phyloP scores from a whole-genome alignment of 2,113 vertebrate species.

The Silurus asotus region DNA sequence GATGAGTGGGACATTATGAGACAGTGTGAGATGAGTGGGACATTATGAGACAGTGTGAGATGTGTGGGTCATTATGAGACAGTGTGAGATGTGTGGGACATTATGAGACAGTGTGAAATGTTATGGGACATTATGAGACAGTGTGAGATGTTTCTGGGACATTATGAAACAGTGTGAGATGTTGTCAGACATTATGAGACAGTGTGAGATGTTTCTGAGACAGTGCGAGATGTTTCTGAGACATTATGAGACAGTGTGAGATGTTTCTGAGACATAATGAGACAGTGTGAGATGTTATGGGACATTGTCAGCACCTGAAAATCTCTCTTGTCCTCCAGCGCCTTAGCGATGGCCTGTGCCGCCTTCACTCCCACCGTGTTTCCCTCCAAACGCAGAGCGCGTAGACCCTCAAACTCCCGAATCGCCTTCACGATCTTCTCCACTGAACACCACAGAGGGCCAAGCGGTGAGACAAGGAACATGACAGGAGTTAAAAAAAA shows the following conservation, averaged over 20 bases:
- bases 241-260: background rate
- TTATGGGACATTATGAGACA: background rate
- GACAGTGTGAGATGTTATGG: no score
- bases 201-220: background rate
- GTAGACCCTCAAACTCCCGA: constrained; percentile 81
- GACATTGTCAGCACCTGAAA: constrained; percentile 77
- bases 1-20: background rate
- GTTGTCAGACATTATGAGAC: background rate
- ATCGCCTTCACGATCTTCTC: constrained; percentile 89
- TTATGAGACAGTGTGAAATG: no score
- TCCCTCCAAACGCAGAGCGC: constrained; percentile 89
- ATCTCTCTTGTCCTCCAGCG: constrained; percentile 85
- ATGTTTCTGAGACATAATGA: background rate
- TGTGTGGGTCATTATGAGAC: background rate
- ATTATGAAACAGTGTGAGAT: no score
- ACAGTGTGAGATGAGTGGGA: no score
- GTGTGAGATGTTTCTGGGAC: background rate
- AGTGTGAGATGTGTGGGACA: no score
- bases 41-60: background rate
- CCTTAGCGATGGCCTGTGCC: constrained; percentile 88
- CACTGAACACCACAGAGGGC: constrained; percentile 61
- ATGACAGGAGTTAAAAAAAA: background rate
- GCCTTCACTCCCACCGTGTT: constrained; percentile 95
- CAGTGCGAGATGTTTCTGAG: no score
- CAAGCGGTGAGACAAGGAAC: background rate